Evolutionary conservation across 2,888 invertebrate genomes (phyloP), one percentile per base, ranked within the genome.

Genomic region (Amiota minor): DNA sequence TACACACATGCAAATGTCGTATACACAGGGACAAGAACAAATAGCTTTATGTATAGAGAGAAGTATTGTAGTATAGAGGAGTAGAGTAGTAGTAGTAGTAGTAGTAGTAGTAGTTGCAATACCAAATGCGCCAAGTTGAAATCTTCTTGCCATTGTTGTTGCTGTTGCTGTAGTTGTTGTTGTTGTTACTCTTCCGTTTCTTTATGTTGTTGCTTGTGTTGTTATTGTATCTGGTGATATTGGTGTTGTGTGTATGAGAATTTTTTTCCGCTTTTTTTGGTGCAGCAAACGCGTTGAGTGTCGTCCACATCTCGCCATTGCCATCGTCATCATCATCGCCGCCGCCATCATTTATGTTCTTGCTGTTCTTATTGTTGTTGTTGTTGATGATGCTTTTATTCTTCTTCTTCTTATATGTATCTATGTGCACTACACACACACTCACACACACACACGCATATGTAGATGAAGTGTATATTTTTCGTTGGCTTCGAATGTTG

Each of bases 161-260:
- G 59, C 59, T 3, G 50, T 50, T 50, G 45, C 80, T 81, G 78
- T 68, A 73, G 62, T 70, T 18, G 45, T 16, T 35, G 35, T 11
- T 72, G 65, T 79, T 61, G 65, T 69, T 65, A 74, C 78, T 82
- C 79, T 81, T 80, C 83, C 16, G 6, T 20, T 46, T 67, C 16
- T n/a, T 47, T 18, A 16, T 75, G 69, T 59, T 65, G 53, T 56
- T 72, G 18, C 20, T 12, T 18, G 16, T 47, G 61, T 67, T 62
- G 49, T 62, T 69, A 53, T 18, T 59, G 59, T 64, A n/a, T n/a
- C n/a, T 47, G 45, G 47, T 47, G 45, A 50, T 72, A 4, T 67
- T 11, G 18, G 1, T 62, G 62, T 72, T 65, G 61, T 71, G 11
- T 35, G 59, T 12, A 69, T 35, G n/a, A 8, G 20, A 18, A 56